These are phyloP conservation scores for Agriopis marginaria DNA, from an alignment of 2,888 invertebrate genomes.

Conservation along the genomic window DNA sequence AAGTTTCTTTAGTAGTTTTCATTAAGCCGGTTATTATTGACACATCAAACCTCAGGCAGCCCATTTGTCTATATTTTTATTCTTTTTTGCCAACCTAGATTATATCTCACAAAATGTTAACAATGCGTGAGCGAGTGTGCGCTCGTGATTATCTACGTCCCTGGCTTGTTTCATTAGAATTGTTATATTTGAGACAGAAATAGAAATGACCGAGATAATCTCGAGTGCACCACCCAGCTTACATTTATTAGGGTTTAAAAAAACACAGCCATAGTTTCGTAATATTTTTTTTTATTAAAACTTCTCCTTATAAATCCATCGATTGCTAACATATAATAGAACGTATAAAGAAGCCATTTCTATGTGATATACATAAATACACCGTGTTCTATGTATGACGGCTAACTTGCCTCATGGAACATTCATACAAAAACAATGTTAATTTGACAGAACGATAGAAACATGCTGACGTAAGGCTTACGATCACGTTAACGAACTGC, in stretches of 20 bases:
- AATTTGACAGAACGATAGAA: conserved; percentile 28
- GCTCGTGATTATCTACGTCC: no score
- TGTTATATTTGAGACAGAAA: no score
- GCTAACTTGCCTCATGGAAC: conserved; percentile 38
- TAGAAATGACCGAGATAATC: no score
- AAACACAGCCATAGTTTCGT: conserved; percentile 67
- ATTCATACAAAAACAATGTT: conserved; percentile 21
- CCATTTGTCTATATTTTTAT: no score
- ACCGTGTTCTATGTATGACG: conserved; percentile 51
- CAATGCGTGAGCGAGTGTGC: no score
- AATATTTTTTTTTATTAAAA: conserved; percentile 83
- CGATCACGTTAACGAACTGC: background rate
- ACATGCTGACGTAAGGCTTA: background rate
- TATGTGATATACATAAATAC: conserved; percentile 65
- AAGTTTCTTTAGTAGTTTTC: no score
- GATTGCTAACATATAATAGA: conserved; percentile 84
- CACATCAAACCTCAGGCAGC: no score
- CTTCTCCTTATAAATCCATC: conserved; percentile 85
- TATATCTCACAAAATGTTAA: no score
- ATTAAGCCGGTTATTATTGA: no score
- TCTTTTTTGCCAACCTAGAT: no score
- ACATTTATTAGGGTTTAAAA: background rate
- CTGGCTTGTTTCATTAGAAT: no score
- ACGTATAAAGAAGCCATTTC: conserved; percentile 82
- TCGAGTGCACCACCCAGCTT: no score